Evolutionary conservation across 2,888 invertebrate species (phyloP).

Genomic region (Nudaria mundana): DNA sequence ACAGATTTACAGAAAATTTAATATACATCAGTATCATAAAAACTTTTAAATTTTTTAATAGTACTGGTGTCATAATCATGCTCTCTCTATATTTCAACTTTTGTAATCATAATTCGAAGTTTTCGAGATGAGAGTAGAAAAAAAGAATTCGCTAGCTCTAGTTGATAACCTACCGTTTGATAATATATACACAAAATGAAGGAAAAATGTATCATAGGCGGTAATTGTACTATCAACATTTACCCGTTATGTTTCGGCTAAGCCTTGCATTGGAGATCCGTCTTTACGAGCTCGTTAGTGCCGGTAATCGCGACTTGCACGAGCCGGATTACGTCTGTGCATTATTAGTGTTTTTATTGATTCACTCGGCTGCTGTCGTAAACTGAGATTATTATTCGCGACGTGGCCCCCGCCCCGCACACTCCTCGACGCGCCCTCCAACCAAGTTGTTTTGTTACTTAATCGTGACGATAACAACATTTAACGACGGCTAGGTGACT

Average conservation of each 20-base stretch:
- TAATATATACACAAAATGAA: neutral
- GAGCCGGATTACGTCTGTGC: slow-evolving; percentile 77
- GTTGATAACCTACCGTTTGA: slow-evolving; percentile 16
- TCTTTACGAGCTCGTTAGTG: slow-evolving; percentile 80
- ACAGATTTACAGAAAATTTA: no score
- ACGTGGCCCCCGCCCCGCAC: slow-evolving; percentile 50
- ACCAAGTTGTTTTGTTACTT: slow-evolving; percentile 78
- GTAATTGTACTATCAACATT: no score
- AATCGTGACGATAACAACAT: slow-evolving; percentile 80
- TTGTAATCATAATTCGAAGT: no score
- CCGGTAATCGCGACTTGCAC: slow-evolving; percentile 77
- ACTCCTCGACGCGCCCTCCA: slow-evolving; percentile 48
- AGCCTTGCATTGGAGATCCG: slow-evolving; percentile 76
- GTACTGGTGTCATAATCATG: no score
- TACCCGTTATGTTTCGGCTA: slow-evolving; percentile 63
- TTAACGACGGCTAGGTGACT: slow-evolving; percentile 81
- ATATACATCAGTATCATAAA: no score
- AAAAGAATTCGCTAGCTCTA: no score
- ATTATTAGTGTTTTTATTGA: slow-evolving; percentile 82
- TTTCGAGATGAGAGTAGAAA: no score
- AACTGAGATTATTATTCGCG: slow-evolving; percentile 81
- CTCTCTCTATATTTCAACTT: no score
- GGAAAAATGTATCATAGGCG: neutral
- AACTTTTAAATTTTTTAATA: no score
- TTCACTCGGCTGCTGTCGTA: slow-evolving; percentile 80